A percentile compares a stretch with the other conserved stretches of the same genome.
phyloP scores from a whole-genome alignment of 2,888 invertebrate genomes.

The Entomobrya proxima region DNA sequence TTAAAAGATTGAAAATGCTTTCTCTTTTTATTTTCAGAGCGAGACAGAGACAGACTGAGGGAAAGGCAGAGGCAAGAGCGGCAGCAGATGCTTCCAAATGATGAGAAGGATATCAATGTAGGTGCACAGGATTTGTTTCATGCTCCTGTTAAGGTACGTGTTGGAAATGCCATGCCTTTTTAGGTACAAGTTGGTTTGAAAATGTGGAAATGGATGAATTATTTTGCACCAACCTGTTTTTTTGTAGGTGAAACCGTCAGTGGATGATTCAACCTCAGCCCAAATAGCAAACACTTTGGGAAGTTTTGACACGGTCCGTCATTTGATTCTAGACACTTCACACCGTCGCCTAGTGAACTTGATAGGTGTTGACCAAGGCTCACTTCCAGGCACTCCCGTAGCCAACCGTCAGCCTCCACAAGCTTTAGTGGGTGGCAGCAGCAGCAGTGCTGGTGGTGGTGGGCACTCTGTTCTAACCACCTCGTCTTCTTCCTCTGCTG shows the following conservation, averaged over 20 bases:
- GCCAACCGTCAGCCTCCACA: slow-evolving; percentile 52
- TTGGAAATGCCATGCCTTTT: neutral
- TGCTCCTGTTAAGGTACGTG: slow-evolving; percentile 75
- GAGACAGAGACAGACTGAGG: slow-evolving; percentile 75
- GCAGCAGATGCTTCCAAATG: slow-evolving; percentile 75
- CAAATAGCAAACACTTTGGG: slow-evolving; percentile 75
- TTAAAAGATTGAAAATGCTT: neutral
- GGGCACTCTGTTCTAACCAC: slow-evolving; percentile 24
- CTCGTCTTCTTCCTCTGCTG: no score
- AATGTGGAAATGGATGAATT: no score
- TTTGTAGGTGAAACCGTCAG: slow-evolving; percentile 74
- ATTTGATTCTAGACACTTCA: slow-evolving; percentile 74
- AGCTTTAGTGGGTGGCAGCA: slow-evolving; percentile 13
- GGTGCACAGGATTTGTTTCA: slow-evolving; percentile 75
- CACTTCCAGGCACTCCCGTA: slow-evolving; percentile 62
- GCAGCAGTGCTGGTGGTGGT: slow-evolving; percentile 26
- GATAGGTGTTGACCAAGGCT: slow-evolving; percentile 82
- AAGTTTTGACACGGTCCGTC: slow-evolving; percentile 74
- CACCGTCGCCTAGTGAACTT: slow-evolving; percentile 78
- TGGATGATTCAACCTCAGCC: slow-evolving; percentile 74
- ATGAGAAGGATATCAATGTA: slow-evolving; percentile 75
- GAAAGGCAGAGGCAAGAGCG: slow-evolving; percentile 75
- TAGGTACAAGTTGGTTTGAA: neutral
- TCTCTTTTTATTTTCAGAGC: slow-evolving; percentile 70
- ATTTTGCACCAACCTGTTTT: no score